phyloP scores from a whole-genome alignment of 1,140 invertebrate genomes.

The Atta cephalotes region DNA sequence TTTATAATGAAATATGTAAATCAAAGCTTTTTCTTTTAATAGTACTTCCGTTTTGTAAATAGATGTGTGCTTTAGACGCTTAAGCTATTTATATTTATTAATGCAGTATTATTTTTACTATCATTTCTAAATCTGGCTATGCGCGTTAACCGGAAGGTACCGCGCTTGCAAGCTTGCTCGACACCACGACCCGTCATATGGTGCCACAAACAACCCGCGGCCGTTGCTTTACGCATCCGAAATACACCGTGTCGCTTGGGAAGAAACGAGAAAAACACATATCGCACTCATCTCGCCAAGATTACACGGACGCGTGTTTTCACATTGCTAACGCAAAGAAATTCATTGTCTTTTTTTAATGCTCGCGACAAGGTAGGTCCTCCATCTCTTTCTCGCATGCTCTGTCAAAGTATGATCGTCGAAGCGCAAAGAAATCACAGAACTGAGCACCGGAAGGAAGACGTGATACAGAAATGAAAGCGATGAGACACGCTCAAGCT shows the following conservation, averaged over 20 bases:
- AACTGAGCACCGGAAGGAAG: background rate
- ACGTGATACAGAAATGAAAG: constrained; percentile 40
- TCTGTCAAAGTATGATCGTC: constrained; percentile 18
- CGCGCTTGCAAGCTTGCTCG: constrained; percentile 17
- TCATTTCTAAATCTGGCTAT: constrained; percentile 15
- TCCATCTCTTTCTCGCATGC: constrained; percentile 26
- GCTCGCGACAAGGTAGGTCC: constrained; percentile 37
- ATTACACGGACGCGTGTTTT: constrained; percentile 11
- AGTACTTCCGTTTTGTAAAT: background rate
- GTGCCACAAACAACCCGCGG: constrained; percentile 41
- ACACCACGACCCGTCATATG: constrained; percentile 27
- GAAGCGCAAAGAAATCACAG: constrained; percentile 43
- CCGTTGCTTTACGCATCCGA: constrained; percentile 41
- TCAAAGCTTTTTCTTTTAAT: background rate
- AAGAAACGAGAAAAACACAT: constrained; percentile 58
- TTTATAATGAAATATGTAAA: background rate
- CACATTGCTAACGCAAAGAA: constrained; percentile 24
- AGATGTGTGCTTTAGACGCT: background rate
- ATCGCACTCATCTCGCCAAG: constrained; percentile 9
- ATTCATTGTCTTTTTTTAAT: constrained; percentile 56
- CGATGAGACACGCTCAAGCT: constrained; percentile 29
- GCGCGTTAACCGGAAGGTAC: constrained; percentile 31
- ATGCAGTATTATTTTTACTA: constrained; percentile 14
- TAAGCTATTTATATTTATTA: constrained; percentile 5
- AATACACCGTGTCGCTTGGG: constrained; percentile 43